These are phyloP conservation scores for Xestia sexstrigata DNA, from an alignment of 2,888 invertebrate genomes.

Conservation along the genomic window DNA sequence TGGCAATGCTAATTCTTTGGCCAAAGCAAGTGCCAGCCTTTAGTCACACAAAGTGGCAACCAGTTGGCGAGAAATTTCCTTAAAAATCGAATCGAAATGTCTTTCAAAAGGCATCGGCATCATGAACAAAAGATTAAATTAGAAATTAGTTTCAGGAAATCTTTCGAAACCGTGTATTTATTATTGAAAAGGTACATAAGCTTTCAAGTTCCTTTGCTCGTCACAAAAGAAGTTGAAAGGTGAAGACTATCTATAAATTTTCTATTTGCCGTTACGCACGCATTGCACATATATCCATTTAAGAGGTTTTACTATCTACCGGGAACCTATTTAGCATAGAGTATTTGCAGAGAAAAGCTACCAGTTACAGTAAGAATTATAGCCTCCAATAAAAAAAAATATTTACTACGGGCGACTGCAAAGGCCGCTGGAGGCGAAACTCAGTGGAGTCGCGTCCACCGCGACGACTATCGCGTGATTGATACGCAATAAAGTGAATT, in stretches of 20 bases:
- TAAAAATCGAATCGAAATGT: not conserved
- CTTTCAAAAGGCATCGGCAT: not conserved
- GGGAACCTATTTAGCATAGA: constrained; percentile 62
- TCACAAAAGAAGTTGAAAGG: constrained; percentile 13
- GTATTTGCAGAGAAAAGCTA: constrained; percentile 59
- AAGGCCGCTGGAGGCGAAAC: constrained; percentile 58
- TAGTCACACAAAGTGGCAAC: too few relatives aligned
- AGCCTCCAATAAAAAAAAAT: constrained; percentile 66
- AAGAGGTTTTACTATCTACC: constrained; percentile 43
- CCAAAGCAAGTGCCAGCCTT: too few relatives aligned
- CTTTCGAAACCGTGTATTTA: not conserved
- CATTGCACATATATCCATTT: constrained; percentile 7
- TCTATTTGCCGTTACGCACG: constrained; percentile 6
- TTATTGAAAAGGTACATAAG: not conserved
- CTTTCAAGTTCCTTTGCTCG: not conserved
- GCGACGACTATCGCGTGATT: constrained; percentile 77
- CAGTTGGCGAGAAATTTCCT: too few relatives aligned
- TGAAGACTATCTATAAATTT: constrained; percentile 24
- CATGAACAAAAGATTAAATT: constrained; percentile 4
- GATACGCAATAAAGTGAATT: constrained; percentile 88
- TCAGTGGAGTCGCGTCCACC: constrained; percentile 65
- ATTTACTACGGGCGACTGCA: constrained; percentile 67
- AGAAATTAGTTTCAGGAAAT: constrained; percentile 1
- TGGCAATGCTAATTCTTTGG: too few relatives aligned
- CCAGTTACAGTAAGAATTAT: constrained; percentile 65